Evolutionary conservation across 2,797 vertebrate species (phyloP).

Genomic region (Mycteria americana): DNA sequence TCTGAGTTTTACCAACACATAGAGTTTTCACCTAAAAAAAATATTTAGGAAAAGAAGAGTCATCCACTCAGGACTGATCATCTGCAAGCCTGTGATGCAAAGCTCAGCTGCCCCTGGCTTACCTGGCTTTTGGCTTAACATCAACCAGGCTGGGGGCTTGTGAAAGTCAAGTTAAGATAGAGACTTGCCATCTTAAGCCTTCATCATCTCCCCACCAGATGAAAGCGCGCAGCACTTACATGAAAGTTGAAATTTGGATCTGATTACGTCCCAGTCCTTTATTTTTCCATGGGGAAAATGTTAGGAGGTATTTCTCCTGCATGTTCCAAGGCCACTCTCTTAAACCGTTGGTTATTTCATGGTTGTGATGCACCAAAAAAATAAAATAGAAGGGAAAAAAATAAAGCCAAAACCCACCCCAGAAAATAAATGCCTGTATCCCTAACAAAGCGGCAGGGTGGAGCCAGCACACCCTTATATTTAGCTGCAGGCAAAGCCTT

Average conservation of each 20-base stretch:
- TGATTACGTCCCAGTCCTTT: not conserved
- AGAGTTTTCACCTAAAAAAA: not conserved
- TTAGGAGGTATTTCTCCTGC: not conserved
- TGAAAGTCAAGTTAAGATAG: not conserved
- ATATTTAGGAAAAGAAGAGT: not conserved
- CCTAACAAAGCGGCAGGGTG: constrained; percentile 14
- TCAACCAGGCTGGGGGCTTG: not conserved
- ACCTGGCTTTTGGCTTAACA: not conserved
- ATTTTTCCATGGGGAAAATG: not conserved
- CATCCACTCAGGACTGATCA: not conserved
- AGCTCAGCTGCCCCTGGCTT: not conserved
- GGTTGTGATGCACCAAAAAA: not conserved
- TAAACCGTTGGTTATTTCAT: not conserved
- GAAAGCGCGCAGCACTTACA: not conserved
- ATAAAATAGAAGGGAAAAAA: not conserved
- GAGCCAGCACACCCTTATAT: constrained; percentile 23
- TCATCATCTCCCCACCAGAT: not conserved
- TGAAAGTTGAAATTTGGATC: not conserved
- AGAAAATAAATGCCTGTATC: constrained; percentile 27
- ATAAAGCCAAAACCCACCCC: not conserved
- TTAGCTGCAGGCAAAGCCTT: constrained; percentile 39
- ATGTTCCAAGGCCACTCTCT: not conserved
- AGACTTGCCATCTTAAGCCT: not conserved
- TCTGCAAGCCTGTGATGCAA: not conserved
- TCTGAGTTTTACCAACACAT: not conserved